phyloP scores from a whole-genome alignment of 2,113 vertebrate species.

The Chaetura pelagica region DNA sequence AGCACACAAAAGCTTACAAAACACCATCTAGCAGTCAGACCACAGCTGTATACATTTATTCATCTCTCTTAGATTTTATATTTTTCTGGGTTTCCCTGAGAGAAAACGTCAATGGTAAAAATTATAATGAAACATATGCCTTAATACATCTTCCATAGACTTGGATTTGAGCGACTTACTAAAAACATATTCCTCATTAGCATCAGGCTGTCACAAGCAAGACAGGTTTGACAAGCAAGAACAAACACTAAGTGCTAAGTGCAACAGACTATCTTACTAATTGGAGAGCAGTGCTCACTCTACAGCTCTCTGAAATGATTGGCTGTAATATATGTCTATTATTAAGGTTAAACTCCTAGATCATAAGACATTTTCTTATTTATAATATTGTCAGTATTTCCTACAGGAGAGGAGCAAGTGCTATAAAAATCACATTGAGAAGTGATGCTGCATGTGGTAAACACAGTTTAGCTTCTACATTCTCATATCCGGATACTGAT shows the following conservation, averaged over 20 bases:
- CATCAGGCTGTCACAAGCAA: neutral
- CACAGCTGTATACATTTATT: neutral
- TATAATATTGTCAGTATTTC: neutral
- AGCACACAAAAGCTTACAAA: neutral
- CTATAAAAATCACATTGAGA: neutral
- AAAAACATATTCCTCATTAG: neutral
- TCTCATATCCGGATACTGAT: neutral
- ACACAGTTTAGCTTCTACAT: neutral
- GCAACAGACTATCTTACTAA: neutral
- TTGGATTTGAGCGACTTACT: neutral
- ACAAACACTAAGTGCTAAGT: neutral
- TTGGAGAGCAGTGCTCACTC: neutral
- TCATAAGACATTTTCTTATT: neutral
- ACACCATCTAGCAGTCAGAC: neutral
- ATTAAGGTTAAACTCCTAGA: neutral
- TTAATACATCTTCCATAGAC: neutral
- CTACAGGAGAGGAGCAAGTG: neutral
- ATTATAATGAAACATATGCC: neutral
- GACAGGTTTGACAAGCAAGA: neutral
- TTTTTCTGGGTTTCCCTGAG: neutral
- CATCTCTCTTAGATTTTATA: neutral
- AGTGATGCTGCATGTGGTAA: neutral
- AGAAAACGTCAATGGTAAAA: neutral
- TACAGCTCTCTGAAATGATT: neutral
- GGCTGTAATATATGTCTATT: neutral